phyloP scores from a whole-genome alignment of 2,113 vertebrate genomes.

The Apodemus speciosus region DNA sequence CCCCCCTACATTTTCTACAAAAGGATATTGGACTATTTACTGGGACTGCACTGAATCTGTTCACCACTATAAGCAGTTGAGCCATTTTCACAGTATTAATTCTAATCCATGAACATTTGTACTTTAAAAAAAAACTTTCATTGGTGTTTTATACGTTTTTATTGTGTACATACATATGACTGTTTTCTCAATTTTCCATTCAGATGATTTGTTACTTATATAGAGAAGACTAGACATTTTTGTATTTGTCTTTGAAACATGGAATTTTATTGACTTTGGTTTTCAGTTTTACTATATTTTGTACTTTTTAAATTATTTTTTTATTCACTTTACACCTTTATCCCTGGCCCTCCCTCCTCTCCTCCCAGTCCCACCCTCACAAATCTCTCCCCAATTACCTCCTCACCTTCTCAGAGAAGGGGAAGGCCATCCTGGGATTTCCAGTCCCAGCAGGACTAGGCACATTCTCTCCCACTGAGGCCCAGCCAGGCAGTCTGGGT shows the following conservation, averaged over 20 bases:
- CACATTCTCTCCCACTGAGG: too few species aligned
- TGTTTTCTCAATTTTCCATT: slow-evolving; percentile 5
- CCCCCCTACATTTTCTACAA: neutral
- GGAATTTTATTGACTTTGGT: neutral
- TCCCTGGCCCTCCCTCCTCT: too few species aligned
- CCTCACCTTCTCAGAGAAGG: too few species aligned
- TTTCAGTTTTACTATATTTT: neutral
- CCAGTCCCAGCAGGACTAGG: too few species aligned
- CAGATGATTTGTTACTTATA: neutral
- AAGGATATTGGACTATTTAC: neutral
- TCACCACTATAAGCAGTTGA: neutral
- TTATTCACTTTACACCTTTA: too few species aligned
- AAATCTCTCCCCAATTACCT: too few species aligned
- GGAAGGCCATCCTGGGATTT: too few species aligned
- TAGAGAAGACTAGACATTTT: neutral
- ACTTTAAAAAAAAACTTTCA: neutral
- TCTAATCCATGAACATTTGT: neutral
- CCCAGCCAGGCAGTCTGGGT: too few species aligned
- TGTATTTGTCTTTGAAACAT: neutral
- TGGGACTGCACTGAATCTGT: neutral
- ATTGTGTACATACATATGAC: neutral
- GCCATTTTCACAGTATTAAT: neutral
- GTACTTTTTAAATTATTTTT: too few species aligned
- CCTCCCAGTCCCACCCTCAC: too few species aligned
- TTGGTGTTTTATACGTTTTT: neutral